Base-by-base conservation (phyloP, 2,888 invertebrate species). In the Melinopterus prodromus region DNA sequence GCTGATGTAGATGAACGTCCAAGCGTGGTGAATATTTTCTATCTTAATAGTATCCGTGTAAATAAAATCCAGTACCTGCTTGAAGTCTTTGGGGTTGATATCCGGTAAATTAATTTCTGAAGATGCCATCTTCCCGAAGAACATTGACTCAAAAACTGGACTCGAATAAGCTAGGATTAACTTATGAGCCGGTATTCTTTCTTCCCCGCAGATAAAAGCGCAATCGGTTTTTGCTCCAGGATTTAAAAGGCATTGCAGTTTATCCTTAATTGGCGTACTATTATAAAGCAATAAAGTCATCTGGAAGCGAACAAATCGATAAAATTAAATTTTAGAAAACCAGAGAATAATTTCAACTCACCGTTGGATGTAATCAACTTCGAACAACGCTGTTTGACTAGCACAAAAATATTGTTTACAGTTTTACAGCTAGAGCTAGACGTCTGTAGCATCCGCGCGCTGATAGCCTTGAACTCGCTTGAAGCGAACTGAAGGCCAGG, bases 121-220 rank as follows among this genome's bases (percentile, higher is more conserved):
- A 7, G 85, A 83, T 7, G 92, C 91, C 84, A 93, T 85, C 14
- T 92, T 91, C 0, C 94, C 94, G 88, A 91, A 93, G 82, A 93
- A 91, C 93, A 94, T 93, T 36, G 92, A 93, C 88, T 93, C 93
- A 89, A 94, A 94, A 69, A 94, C 93, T 6, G 93, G 93, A 86
- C 93, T 93, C 84, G 91, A 91, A 80, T 92, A 91, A n/a, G 93
- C 92, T 83, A 94, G 86, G 82, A 93, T 91, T 79, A 93, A 87
- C 88, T 92, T 92, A 86, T 93, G 93, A 74, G 92, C 93, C 85
- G 90, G 90, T 78, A 93, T 90, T 83, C 89, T 89, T 85, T 89
- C 89, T 69, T 90, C 90, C 81, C 89, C 89, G 69, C 93, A 91
- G 81, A 89, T 88, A 85, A 93, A 93, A 80, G 89, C 90, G 85